Percentiles rank a stretch among this genome's conserved stretches.
phyloP scores from a whole-genome alignment of 2,797 vertebrate species.

The Garrulus glandarius region DNA sequence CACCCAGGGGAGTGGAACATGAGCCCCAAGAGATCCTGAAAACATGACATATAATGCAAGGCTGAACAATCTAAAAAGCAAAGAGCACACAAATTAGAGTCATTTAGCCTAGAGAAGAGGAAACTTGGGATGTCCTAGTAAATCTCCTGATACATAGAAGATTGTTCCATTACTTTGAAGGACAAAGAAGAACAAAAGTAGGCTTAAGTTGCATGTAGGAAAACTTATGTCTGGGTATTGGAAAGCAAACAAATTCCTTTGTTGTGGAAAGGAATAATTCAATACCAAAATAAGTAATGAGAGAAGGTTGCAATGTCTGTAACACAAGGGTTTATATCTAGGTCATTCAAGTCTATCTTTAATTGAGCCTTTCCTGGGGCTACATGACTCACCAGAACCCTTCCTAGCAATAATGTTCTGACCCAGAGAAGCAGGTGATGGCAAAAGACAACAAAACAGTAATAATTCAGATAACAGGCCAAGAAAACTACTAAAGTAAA shows the following conservation, averaged over 20 bases:
- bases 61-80: not conserved
- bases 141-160: not conserved
- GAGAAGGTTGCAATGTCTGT: not conserved
- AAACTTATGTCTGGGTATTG: not conserved
- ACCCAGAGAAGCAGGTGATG: not conserved
- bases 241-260: not conserved
- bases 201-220: not conserved
- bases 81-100: not conserved
- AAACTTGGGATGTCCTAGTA: not conserved
- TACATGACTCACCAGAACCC: slow-evolving; percentile 48
- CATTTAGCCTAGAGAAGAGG: not conserved
- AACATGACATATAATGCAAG: not conserved
- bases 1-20: not conserved
- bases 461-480: not conserved
- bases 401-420: not conserved
- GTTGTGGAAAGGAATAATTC: not conserved
- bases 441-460: not conserved
- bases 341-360: slow-evolving; percentile 18
- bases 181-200: not conserved
- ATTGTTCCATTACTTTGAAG: not conserved
- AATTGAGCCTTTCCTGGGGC: slow-evolving; percentile 49
- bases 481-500: not conserved
- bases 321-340: slow-evolving; percentile 31
- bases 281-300: not conserved
- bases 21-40: not conserved